These are phyloP conservation scores for Ascaphus truei DNA, from an alignment of 2,113 vertebrate genomes.

Conservation along the genomic window DNA sequence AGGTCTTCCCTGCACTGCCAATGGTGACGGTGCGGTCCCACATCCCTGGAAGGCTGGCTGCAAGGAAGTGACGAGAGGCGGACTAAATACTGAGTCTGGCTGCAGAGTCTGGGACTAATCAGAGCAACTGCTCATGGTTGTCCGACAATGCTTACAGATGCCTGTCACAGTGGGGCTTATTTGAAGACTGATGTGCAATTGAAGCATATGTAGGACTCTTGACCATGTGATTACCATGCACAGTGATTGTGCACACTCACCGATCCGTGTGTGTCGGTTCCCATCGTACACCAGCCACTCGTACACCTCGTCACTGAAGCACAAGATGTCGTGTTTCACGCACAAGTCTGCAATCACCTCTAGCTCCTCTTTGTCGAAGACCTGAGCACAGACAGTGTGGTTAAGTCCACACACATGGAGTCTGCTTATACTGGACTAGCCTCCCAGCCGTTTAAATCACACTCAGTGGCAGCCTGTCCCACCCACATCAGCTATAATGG, in stretches of 20 bases:
- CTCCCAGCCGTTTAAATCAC: no score
- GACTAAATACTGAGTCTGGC: no score
- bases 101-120: slow-evolving; percentile 6
- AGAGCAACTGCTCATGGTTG: no score
- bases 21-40: slow-evolving; percentile 87
- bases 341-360: slow-evolving; percentile 82
- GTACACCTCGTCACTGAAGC: slow-evolving; percentile 90
- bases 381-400: slow-evolving; percentile 54
- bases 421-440: no score
- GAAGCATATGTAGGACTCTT: no score
- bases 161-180: no score
- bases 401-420: no score
- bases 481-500: no score
- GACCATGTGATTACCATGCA: no score
- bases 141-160: no score
- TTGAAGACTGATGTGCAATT: background rate
- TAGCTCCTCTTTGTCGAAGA: slow-evolving; percentile 78
- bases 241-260: slow-evolving; percentile 51
- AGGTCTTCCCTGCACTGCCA: slow-evolving; percentile 88
- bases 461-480: no score
- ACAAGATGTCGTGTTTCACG: slow-evolving; percentile 77
- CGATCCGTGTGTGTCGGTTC: slow-evolving; percentile 78
- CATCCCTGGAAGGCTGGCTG: slow-evolving; percentile 90
- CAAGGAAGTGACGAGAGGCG: slow-evolving; percentile 19
- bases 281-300: slow-evolving; percentile 89